These are phyloP conservation scores for Myotis vivesi DNA, from an alignment of 2,797 vertebrate species.

Conservation along the genomic window DNA sequence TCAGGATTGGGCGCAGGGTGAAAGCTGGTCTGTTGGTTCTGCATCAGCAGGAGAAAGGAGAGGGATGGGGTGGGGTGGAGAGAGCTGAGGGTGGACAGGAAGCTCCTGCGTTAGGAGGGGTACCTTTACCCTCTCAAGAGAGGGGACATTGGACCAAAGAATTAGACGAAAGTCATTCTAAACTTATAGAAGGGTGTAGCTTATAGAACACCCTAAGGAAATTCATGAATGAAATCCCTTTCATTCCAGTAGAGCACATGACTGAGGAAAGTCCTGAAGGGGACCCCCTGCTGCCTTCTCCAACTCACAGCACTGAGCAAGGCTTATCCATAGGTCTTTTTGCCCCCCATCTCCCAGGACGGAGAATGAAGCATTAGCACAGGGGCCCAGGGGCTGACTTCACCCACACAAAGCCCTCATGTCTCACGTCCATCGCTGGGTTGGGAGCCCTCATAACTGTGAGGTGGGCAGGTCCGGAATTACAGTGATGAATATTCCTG, in stretches of 20 bases:
- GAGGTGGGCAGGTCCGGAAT: not conserved
- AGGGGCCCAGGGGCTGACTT: not conserved
- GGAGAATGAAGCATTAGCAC: not conserved
- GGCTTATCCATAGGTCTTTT: not conserved
- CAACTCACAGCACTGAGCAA: not conserved
- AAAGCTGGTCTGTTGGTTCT: not conserved
- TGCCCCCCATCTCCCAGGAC: not conserved
- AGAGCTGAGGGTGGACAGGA: not conserved
- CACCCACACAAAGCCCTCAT: not conserved
- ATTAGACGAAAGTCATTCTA: not conserved
- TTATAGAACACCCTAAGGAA: not conserved
- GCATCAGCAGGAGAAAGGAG: not conserved
- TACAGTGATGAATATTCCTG: not conserved
- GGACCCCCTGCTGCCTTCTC: not conserved
- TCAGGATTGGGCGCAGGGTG: not conserved
- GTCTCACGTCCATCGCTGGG: not conserved
- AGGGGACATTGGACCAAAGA: not conserved
- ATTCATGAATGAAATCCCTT: not conserved
- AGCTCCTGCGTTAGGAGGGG: not conserved
- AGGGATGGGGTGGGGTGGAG: not conserved
- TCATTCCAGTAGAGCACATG: not conserved
- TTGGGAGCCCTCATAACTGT: not conserved
- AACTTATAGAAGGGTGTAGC: not conserved
- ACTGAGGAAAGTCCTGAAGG: not conserved
- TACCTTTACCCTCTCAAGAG: not conserved